phyloP scores from a whole-genome alignment of 1,140 invertebrate genomes.

The Trichonephila clavata region DNA sequence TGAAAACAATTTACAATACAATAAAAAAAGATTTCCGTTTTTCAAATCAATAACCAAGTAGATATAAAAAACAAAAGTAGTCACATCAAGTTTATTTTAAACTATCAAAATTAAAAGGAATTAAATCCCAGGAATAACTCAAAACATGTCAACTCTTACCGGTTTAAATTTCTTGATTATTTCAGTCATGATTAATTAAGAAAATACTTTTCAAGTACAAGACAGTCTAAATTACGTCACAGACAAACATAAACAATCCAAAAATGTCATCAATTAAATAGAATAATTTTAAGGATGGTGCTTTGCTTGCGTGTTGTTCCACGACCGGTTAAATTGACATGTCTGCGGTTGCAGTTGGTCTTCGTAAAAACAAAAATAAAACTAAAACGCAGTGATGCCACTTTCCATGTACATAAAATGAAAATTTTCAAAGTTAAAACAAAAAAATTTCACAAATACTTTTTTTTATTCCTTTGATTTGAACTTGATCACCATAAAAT shows the following conservation, averaged over 20 bases:
- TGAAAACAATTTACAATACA: too few relatives aligned
- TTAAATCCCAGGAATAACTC: not conserved
- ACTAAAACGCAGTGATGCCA: not conserved
- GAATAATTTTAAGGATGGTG: not conserved
- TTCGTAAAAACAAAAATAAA: slow-evolving; percentile 45
- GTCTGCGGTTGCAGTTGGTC: slow-evolving; percentile 14
- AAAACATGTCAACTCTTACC: slow-evolving; percentile 40
- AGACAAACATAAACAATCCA: slow-evolving; percentile 31
- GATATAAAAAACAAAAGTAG: too few relatives aligned
- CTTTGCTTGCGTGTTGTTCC: slow-evolving; percentile 24
- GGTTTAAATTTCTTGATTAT: slow-evolving; percentile 73
- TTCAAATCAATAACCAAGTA: too few relatives aligned
- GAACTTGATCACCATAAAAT: too few relatives aligned
- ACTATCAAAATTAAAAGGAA: not conserved
- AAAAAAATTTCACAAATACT: too few relatives aligned
- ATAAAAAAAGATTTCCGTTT: too few relatives aligned
- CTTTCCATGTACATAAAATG: not conserved
- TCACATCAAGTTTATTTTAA: too few relatives aligned
- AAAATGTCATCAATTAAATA: slow-evolving; percentile 20
- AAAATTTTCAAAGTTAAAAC: not conserved
- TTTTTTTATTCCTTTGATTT: too few relatives aligned
- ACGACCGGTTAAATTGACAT: slow-evolving; percentile 57
- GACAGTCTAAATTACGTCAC: not conserved
- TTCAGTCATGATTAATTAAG: slow-evolving; percentile 45
- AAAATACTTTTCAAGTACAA: not conserved